These are phyloP conservation scores for Cremastinae sp. DNA, from an alignment of 2,888 invertebrate genomes.

Conservation along the genomic window DNA sequence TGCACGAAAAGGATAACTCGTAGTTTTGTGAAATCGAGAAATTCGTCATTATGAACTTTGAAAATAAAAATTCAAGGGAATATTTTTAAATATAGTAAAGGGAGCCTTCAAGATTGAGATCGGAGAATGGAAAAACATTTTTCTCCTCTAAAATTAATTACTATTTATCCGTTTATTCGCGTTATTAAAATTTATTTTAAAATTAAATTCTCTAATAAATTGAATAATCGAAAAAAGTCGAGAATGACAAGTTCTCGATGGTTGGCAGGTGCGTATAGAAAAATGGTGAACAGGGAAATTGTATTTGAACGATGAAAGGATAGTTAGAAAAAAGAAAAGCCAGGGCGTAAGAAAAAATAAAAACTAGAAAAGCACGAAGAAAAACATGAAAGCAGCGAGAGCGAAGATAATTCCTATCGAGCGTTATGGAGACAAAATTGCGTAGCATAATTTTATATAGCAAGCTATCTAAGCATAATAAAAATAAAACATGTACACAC, in stretches of 20 bases:
- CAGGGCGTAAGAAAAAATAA: conserved; percentile 21
- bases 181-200: conserved; percentile 5
- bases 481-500: conserved; percentile 47
- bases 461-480: conserved; percentile 73
- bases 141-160: no score
- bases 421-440: conserved; percentile 70
- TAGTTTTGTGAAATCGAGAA: no score
- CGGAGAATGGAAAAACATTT: not conserved
- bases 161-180: not conserved
- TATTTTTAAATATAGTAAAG: not conserved
- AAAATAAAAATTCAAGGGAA: conserved; percentile 1
- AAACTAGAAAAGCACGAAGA: conserved; percentile 26
- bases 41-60: no score
- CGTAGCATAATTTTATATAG: conserved; percentile 79
- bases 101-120: not conserved
- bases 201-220: not conserved
- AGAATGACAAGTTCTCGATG: conserved; percentile 47
- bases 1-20: not conserved
- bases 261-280: conserved; percentile 38
- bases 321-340: conserved; percentile 41
- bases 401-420: conserved; percentile 68
- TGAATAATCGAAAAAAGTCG: not conserved
- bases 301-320: conserved; percentile 47
- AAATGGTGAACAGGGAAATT: conserved; percentile 47
- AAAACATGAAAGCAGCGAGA: conserved; percentile 58